Evolutionary conservation across 2,888 invertebrate genomes (phyloP), one percentile per base, ranked within the genome.

Genomic region (Mesorhabditis belari): DNA sequence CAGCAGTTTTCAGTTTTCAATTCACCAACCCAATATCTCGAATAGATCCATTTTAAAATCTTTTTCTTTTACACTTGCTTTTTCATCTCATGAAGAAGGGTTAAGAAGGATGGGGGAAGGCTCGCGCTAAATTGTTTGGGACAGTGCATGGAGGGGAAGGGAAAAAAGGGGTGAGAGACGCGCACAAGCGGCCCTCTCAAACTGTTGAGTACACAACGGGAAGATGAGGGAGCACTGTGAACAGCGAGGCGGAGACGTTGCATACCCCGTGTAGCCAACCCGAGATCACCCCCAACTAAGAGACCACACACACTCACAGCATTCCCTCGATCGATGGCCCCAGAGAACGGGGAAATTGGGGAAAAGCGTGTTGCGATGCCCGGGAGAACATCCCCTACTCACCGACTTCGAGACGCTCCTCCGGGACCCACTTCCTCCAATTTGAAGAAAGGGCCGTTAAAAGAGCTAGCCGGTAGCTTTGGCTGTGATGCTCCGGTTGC

Each of bases 391-490:
- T n/a, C n/a, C n/a, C n/a, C n/a, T 19, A 17, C 51, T 51, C 9
- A 28, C 60, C 49, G 52, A 49, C 54, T 23, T 51, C 59, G 23
- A 27, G 29, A 5, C 24, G 61, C 49, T 19, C 19, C 21, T 55
- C 53, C 35, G 21, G 71, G 67, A 28, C 64, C 66, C 23, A 79
- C 70, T 59, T 80, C 76, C 52, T 79, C 77, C 17, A 79, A 57
- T 49, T 71, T 66, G 65, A 79, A 79, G 64, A 79, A 79, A n/a
- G 79, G 79, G 0, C 79, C 79, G 56, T 80, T 77, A 67, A 80
- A 80, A n/a, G 68, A 60, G n/a, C 66, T 57, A 3, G 54, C 60
- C 5, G 58, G 63, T 12, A 70, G 70, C 29, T 69, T 54, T 3
- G 67, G 69, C 2, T 63, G 62, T 21, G 60, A 53, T 4, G 69